Evolutionary conservation across 2,888 invertebrate species (phyloP).

Genomic region (Laspeyria flexula): DNA sequence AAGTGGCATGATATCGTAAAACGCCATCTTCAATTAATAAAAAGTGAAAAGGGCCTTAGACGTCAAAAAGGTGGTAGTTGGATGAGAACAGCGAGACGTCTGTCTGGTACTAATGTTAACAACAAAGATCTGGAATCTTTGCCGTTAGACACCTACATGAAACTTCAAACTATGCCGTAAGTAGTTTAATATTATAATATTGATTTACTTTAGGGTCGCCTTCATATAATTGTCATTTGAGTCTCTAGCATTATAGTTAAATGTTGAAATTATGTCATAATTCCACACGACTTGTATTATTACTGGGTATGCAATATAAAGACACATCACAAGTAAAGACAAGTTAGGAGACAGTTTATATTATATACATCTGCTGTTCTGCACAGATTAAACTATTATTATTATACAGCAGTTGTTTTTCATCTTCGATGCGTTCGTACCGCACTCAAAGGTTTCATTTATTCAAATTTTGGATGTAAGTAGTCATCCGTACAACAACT

Average conservation of each 20-base stretch:
- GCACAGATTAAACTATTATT: too few species aligned
- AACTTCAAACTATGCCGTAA: slow-evolving; percentile 81
- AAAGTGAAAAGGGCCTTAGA: slow-evolving; percentile 79
- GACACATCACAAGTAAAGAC: too few species aligned
- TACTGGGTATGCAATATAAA: too few species aligned
- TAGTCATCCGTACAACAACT: slow-evolving; percentile 55
- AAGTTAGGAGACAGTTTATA: too few species aligned
- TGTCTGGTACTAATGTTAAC: slow-evolving; percentile 70
- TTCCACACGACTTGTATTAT: too few species aligned
- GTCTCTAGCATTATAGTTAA: too few species aligned
- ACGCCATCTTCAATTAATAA: slow-evolving; percentile 78
- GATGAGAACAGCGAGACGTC: slow-evolving; percentile 78
- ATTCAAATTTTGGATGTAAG: slow-evolving; percentile 43
- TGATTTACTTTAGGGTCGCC: not conserved
- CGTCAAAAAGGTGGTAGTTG: slow-evolving; percentile 81
- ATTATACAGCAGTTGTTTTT: too few species aligned
- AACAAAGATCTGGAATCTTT: slow-evolving; percentile 67
- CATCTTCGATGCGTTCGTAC: not conserved
- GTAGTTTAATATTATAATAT: slow-evolving; percentile 46
- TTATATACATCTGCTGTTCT: too few species aligned
- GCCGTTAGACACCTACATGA: slow-evolving; percentile 76
- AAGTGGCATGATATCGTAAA: slow-evolving; percentile 85
- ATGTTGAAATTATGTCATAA: too few species aligned
- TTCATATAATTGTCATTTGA: not conserved
- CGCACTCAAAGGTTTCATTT: slow-evolving; percentile 3